These are phyloP conservation scores for Triplophysa yarkandensis DNA, from an alignment of 2,797 vertebrate species.

Conservation along the genomic window DNA sequence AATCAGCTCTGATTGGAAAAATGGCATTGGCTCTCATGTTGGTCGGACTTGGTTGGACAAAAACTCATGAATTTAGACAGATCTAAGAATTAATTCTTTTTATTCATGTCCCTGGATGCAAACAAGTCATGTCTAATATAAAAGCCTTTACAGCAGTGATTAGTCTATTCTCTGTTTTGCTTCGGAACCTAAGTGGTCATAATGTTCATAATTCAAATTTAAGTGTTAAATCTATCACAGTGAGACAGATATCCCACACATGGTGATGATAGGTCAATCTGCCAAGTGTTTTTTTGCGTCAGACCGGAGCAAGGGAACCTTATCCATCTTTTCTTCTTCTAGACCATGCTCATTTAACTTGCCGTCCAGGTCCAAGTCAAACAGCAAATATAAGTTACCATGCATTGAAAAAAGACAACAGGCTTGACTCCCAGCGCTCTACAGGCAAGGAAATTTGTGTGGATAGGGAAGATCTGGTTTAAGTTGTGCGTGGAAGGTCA, in stretches of 20 bases:
- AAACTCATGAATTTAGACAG: no score
- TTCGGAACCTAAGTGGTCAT: no score
- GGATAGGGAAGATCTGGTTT: constrained; percentile 49
- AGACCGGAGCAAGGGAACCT: constrained; percentile 25
- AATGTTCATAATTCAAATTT: constrained; percentile 14
- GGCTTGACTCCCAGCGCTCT: constrained; percentile 26
- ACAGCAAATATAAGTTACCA: constrained; percentile 51
- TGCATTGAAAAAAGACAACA: constrained; percentile 42
- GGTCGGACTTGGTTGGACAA: no score
- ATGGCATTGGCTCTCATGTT: no score
- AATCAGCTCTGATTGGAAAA: no score
- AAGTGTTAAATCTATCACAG: background rate
- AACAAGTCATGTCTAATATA: no score
- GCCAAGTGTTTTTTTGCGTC: constrained; percentile 30
- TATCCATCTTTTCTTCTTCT: constrained; percentile 45
- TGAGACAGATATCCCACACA: constrained; percentile 25
- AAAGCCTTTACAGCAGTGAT: no score
- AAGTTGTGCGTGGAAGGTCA: constrained; percentile 45
- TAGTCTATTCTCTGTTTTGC: no score
- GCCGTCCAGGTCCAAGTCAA: constrained; percentile 34
- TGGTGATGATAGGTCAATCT: constrained; percentile 33
- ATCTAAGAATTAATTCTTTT: no score
- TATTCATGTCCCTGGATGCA: no score
- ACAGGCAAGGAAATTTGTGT: constrained; percentile 42
- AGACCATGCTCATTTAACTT: constrained; percentile 43